Evolutionary conservation across 2,797 vertebrate genomes (phyloP).

Genomic region (Podarcis lilfordi): DNA sequence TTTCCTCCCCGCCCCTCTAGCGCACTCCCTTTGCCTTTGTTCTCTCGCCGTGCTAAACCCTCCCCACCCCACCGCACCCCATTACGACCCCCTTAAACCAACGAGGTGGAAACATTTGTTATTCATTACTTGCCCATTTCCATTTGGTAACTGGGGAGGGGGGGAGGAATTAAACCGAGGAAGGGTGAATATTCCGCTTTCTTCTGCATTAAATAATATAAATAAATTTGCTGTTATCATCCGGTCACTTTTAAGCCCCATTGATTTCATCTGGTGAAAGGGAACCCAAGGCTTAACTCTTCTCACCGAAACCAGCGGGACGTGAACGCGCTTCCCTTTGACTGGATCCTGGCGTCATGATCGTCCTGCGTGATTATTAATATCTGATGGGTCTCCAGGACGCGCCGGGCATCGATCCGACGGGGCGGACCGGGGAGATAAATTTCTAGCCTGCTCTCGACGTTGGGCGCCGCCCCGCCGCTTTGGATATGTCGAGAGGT

Average conservation of each 20-base stretch:
- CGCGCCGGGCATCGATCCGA: background rate
- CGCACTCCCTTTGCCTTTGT: conserved; percentile 41
- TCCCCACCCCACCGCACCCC: background rate
- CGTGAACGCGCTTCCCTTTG: background rate
- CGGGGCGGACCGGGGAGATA: too few species aligned
- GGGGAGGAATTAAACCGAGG: too few species aligned
- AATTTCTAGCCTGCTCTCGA: background rate
- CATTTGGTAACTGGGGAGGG: background rate
- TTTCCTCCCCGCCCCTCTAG: background rate
- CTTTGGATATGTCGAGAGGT: too few species aligned
- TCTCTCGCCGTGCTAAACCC: conserved; percentile 44
- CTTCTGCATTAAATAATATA: too few species aligned
- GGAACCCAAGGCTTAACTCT: background rate
- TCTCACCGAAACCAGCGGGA: too few species aligned
- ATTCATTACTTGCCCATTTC: conserved; percentile 59
- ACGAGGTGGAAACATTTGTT: conserved; percentile 70
- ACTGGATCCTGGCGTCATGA: background rate
- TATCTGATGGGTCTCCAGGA: background rate
- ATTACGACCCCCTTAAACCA: conserved; percentile 36
- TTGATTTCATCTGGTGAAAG: background rate
- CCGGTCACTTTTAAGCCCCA: background rate
- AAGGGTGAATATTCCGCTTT: too few species aligned
- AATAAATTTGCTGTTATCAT: too few species aligned
- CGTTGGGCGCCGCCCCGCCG: background rate
- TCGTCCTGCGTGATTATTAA: background rate